Evolutionary conservation across 2,797 vertebrate species (phyloP).

Genomic region (Muscicapa striata): DNA sequence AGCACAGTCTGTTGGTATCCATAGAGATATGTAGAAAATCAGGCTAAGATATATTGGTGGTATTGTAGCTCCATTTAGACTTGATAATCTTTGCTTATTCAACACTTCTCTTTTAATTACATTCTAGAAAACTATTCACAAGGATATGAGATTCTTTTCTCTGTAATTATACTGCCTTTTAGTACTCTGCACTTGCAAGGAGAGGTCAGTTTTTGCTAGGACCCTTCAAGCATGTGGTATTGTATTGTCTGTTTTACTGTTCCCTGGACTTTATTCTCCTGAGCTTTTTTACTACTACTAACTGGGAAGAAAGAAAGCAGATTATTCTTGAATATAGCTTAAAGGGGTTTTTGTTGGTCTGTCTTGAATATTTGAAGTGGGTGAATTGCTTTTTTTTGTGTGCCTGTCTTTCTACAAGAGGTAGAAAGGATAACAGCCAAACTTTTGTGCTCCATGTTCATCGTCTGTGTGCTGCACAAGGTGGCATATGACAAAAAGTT

Average conservation of each 20-base stretch:
- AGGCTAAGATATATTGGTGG: constrained; percentile 56
- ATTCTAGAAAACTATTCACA: constrained; percentile 37
- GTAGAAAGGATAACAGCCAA: not conserved
- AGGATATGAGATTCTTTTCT: constrained; percentile 4
- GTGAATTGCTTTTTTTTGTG: not conserved
- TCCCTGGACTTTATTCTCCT: not conserved
- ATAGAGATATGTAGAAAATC: constrained; percentile 56
- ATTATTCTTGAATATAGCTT: not conserved
- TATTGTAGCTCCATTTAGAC: constrained; percentile 60
- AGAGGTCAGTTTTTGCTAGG: constrained; percentile 25
- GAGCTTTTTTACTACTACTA: not conserved
- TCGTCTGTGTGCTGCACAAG: not conserved
- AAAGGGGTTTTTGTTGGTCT: not conserved
- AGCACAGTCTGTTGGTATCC: constrained; percentile 57
- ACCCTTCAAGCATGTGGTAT: not conserved
- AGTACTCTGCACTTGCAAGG: not conserved
- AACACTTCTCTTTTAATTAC: constrained; percentile 58
- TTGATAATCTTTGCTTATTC: constrained; percentile 64
- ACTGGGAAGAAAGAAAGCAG: not conserved
- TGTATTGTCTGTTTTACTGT: not conserved
- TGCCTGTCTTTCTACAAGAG: not conserved
- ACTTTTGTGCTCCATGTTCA: not conserved
- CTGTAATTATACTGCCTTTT: constrained; percentile 13
- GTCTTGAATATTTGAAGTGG: not conserved
- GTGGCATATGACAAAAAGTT: not conserved